Percentiles rank a stretch among this genome's conserved stretches.
Evolutionary conservation across 2,113 vertebrate species (phyloP).

Genomic region (Empidonax traillii): DNA sequence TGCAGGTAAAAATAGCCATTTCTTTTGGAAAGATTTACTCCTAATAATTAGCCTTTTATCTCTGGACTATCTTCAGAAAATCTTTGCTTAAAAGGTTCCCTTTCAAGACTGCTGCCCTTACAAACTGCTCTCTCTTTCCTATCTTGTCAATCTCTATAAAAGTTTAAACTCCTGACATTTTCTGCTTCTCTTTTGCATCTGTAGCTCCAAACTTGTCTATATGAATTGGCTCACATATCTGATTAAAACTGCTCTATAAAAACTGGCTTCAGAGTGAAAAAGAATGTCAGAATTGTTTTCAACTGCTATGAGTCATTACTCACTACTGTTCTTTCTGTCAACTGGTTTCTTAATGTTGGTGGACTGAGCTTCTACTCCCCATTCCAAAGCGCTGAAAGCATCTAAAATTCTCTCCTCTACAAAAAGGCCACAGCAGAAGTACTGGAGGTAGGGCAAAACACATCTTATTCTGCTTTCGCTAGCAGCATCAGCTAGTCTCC

Average conservation of each 20-base stretch:
- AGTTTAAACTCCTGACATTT: constrained; percentile 26
- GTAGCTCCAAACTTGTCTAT: background rate
- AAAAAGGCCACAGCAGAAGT: background rate
- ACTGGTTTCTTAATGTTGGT: background rate
- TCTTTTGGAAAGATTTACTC: background rate
- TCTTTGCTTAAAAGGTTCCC: background rate
- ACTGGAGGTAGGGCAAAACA: background rate
- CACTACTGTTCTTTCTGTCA: background rate
- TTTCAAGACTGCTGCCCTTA: background rate
- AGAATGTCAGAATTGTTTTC: background rate
- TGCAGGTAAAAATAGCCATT: background rate
- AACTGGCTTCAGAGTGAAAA: background rate
- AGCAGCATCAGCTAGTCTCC: background rate
- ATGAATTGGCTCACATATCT: background rate
- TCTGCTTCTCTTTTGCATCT: background rate
- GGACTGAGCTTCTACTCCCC: background rate
- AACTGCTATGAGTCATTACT: background rate
- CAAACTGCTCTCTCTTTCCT: background rate
- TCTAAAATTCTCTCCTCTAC: background rate
- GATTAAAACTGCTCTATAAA: background rate
- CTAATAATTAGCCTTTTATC: background rate
- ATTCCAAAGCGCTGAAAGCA: background rate
- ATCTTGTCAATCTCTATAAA: background rate
- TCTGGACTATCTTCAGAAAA: background rate
- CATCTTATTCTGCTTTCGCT: background rate